phyloP scores from a whole-genome alignment of 2,888 invertebrate genomes.

The Drosophila yooni region DNA sequence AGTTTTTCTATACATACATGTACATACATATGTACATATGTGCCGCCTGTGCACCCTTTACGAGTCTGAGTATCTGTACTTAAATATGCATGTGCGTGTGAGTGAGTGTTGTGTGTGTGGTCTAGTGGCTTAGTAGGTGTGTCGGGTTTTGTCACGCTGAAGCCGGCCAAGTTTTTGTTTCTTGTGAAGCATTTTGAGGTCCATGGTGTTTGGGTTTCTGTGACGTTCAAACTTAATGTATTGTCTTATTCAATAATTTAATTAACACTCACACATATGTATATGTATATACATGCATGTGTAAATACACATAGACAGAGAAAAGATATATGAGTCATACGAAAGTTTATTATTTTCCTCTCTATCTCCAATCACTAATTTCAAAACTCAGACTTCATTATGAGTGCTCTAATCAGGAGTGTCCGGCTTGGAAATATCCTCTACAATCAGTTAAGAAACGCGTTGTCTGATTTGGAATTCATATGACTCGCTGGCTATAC shows the following conservation, averaged over 20 bases:
- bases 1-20: constrained; percentile 4
- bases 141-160: constrained; percentile 45
- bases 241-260: constrained; percentile 69
- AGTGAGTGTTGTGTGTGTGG: constrained; percentile 18
- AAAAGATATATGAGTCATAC: rapidly evolving
- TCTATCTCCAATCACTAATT: not conserved
- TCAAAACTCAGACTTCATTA: not conserved
- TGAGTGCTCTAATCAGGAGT: not conserved
- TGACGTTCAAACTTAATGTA: constrained; percentile 50
- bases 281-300: constrained; percentile 2
- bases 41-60: constrained; percentile 38
- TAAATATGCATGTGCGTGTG: constrained; percentile 29
- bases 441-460: not conserved
- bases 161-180: constrained; percentile 38
- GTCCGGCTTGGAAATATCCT: not conserved
- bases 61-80: constrained; percentile 27
- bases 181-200: constrained; percentile 17
- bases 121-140: constrained; percentile 39
- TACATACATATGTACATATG: not conserved
- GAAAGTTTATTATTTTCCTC: not conserved
- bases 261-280: constrained; percentile 62
- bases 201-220: constrained; percentile 20
- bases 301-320: too few species aligned
- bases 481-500: not conserved
- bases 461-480: not conserved